Evolutionary conservation across 2,888 invertebrate genomes (phyloP), one percentile per base, ranked within the genome.

Genomic region (Phaonia tiefii): DNA sequence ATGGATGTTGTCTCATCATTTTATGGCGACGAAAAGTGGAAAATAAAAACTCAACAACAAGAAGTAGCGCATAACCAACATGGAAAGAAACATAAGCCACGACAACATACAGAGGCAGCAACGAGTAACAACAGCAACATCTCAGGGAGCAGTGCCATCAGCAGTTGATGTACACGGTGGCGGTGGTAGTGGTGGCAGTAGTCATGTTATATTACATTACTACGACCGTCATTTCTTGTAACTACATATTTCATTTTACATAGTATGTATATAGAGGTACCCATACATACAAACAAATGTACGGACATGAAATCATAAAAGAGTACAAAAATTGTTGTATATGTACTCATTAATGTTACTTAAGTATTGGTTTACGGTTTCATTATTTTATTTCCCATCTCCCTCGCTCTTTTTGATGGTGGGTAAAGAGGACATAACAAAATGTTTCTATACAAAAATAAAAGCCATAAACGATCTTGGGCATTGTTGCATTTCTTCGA

Each of bases 101-200:
- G 75, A 74, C 63, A 76, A 70, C 70, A 13, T 22, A 58, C 17
- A 51, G 8, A 51, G 22, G 75, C 82, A 69, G 81, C 67, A 44
- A 63, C 58, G n/a, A 46, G 77, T 74, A 82, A 83, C 84, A 65
- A 72, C 66, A 8, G 4, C 31, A 31, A 31, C 31, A 31, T 31
- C 31, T 31, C 31, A 31, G 8, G 8, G 8, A 65, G 5, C 66
- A 63, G 56, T 17, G 51, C 26, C 56, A 31, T 22, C 42, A 31
- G 39, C 37, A 46, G 42, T 51, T 20, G 20, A 67, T 11, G 8
- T 5, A 63, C 46, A 76, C 72, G 73, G 63, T 76, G 76, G 72
- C 80, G 80, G 80, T 80, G 73, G 63, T 76, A 72, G 72, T 76
- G 80, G 80, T 80, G 80, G 80, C 80, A 76, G 76, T 80, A 69